Conservation (phyloP, 2,113 vertebrate species). For the Colaptes auratus region DNA sequence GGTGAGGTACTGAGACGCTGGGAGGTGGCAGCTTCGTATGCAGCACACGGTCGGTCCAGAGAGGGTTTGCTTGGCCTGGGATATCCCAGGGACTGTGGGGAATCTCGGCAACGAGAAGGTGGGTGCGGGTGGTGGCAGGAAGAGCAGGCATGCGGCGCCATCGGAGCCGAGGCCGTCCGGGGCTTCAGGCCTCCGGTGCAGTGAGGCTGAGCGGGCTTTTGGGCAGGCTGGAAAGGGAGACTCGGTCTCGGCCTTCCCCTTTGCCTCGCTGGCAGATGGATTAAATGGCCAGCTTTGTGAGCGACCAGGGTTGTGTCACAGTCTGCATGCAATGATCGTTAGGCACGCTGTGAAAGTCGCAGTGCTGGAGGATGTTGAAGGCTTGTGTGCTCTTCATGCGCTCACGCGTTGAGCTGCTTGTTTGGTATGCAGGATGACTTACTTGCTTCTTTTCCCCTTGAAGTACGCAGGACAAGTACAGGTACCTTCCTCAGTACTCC, state of each 20-base stretch:
- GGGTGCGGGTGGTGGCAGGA: too few species aligned
- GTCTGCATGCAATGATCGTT: accelerated
- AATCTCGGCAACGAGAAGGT: accelerated
- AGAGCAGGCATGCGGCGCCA: too few species aligned
- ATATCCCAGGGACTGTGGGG: accelerated
- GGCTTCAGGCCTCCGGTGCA: not conserved
- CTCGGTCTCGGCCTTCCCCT: not conserved
- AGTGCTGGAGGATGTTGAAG: not conserved
- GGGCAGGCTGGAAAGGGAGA: not conserved
- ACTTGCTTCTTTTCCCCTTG: not conserved
- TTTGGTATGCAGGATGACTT: accelerated
- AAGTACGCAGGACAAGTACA: not conserved
- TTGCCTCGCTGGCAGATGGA: not conserved
- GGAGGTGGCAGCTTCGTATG: accelerated
- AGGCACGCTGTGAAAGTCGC: accelerated
- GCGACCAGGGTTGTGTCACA: accelerated
- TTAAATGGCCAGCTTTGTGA: too few species aligned
- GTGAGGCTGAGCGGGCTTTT: not conserved
- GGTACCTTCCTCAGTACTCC: not conserved
- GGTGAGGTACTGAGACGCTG: accelerated
- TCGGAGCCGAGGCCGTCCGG: not conserved
- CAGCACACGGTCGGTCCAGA: accelerated
- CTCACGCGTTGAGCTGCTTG: not conserved
- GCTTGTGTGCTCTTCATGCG: accelerated
- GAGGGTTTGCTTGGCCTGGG: not conserved